Percentiles rank a stretch among this genome's conserved stretches.
Evolutionary conservation across 2,113 vertebrate genomes (phyloP).

Genomic region (Silurus glanis): DNA sequence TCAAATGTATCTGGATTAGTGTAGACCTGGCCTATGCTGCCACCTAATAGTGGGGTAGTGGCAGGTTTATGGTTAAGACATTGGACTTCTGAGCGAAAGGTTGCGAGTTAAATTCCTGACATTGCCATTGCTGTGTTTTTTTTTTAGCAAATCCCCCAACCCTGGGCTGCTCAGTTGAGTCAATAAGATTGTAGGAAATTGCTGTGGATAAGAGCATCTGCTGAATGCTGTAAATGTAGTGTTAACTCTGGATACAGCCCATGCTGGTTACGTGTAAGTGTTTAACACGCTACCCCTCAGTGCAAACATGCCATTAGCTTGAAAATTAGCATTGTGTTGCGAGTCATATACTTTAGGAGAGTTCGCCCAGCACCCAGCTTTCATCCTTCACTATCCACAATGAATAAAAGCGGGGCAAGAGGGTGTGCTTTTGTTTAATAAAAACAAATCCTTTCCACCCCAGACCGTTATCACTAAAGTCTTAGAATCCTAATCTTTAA

Average conservation of each 20-base stretch:
- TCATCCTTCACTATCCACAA: background rate
- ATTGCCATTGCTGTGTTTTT: too few relatives aligned
- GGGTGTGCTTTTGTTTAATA: background rate
- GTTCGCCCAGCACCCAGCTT: background rate
- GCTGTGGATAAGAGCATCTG: too few relatives aligned
- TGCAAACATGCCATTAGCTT: background rate
- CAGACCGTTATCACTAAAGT: background rate
- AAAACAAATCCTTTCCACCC: background rate
- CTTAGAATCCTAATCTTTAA: slow-evolving; percentile 1
- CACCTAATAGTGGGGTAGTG: too few relatives aligned
- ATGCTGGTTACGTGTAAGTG: background rate
- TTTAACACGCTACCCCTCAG: background rate
- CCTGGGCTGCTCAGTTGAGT: too few relatives aligned
- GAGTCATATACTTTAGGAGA: background rate
- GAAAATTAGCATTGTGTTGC: background rate
- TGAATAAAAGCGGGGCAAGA: background rate
- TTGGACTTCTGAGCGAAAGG: too few relatives aligned
- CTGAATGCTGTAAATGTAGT: too few relatives aligned
- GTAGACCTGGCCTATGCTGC: too few relatives aligned
- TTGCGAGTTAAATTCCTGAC: too few relatives aligned
- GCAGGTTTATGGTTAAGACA: too few relatives aligned
- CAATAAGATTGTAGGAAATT: too few relatives aligned
- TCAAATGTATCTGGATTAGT: too few relatives aligned
- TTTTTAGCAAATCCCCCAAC: too few relatives aligned
- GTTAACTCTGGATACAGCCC: background rate